Evolutionary conservation across 2,888 invertebrate species (phyloP), one percentile per base, ranked within the genome.

Genomic region (Neocrepidodera transversa): DNA sequence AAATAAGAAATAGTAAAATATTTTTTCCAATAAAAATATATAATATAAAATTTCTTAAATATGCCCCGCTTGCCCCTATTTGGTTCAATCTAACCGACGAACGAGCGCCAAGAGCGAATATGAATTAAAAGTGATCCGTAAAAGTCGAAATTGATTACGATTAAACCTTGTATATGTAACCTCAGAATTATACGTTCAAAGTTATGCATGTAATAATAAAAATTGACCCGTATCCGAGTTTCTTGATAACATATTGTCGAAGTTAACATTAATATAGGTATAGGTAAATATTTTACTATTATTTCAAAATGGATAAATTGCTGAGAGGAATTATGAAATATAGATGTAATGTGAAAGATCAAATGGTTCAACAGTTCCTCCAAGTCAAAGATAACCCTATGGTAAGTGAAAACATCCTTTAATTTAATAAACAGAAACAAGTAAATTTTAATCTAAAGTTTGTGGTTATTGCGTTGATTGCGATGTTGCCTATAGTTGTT

Each of bases 281-380:
- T 17, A 56, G 16, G 13, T 14, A 36, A 13, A 14, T 56, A 18
- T 6, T 8, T 14, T 8, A n/a, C 14, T 17, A 17, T 47, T 18
- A 48, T 38, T 20, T 10, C 30, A 49, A 20, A 7, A 94, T 95
- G 93, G 93, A 95, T 74, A 86, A 91, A 80, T 91, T 96, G 77
- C 81, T 96, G 68, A 86, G 90, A 76, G 96, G 96, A 50, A 91
- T 96, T 53, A 93, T 96, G 88, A 87, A 89, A 74, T 97, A 95
- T 79, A 86, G 95, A 60, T 85, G 88, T 63, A 86, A 90, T 56
- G 90, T 91, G 67, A 85, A 92, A 66, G 87, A 89, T 61, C 87
- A 86, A 74, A 94, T 95, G 94, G 92, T 97, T 26, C 88, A 93
- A 81, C 95, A 97, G 80, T 97, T 97, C 81, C 84, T 92, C 79